These are phyloP conservation scores for Epistrophella euchroma DNA, from an alignment of 2,888 invertebrate genomes.

Conservation along the genomic window DNA sequence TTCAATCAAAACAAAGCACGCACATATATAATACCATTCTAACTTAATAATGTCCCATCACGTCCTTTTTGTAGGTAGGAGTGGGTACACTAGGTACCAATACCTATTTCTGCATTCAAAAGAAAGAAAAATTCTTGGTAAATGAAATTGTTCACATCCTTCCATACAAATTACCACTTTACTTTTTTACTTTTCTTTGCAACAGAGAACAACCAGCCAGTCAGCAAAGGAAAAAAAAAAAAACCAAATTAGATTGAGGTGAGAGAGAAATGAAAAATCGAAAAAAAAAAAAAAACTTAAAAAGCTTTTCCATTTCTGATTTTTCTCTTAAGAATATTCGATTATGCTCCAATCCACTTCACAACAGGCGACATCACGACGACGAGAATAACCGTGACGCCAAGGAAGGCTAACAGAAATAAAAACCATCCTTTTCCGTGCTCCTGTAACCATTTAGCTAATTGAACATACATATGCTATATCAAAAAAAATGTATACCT, in stretches of 20 bases:
- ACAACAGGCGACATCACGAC: conserved; percentile 55
- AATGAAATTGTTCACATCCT: conserved; percentile 36
- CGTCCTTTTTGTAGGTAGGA: background rate
- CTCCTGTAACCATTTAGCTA: conserved; percentile 65
- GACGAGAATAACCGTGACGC: conserved; percentile 21
- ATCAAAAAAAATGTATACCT: conserved; percentile 16
- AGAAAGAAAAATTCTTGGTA: conserved; percentile 34
- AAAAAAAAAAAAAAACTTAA: conserved; percentile 28
- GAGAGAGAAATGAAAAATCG: conserved; percentile 8
- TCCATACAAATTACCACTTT: conserved; percentile 39
- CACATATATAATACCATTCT: conserved; percentile 17
- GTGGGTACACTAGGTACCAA: too few species aligned
- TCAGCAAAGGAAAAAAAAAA: background rate
- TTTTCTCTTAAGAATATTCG: conserved; percentile 65
- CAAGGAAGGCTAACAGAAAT: conserved; percentile 14
- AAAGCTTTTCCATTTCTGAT: conserved; percentile 69
- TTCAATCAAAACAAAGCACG: conserved; percentile 22
- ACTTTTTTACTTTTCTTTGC: conserved; percentile 5
- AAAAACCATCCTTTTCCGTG: conserved; percentile 38
- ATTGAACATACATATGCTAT: conserved; percentile 67
- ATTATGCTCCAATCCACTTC: conserved; percentile 70
- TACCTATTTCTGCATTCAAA: conserved; percentile 4
- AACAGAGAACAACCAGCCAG: background rate
- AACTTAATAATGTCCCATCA: conserved; percentile 35
- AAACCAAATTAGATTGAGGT: conserved; percentile 69